Evolutionary conservation across 37 sponge, comb jelly and placozoan species (phyloP).

Genomic region (Cliona cf. orientalis): DNA sequence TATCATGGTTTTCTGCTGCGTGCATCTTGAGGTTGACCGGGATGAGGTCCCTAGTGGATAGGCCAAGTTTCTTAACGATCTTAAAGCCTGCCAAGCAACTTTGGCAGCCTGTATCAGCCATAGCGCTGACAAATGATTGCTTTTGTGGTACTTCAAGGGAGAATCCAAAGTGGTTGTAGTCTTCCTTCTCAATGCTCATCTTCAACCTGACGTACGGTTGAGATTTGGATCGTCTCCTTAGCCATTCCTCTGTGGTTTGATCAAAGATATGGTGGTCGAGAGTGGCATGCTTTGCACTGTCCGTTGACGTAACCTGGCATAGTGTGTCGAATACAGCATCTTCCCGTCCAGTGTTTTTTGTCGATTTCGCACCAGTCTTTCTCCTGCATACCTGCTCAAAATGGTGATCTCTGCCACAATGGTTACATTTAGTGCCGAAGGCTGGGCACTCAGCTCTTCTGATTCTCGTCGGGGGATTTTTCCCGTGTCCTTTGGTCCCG

Average conservation of each 20-base stretch:
- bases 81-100: slow-evolving; percentile 36
- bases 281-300: slow-evolving; percentile 17
- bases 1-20: slow-evolving; percentile 33
- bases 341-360: slow-evolving; percentile 8
- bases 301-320: slow-evolving; percentile 33
- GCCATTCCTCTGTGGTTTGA: slow-evolving; percentile 22
- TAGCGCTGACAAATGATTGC: slow-evolving; percentile 35
- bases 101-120: slow-evolving; percentile 43
- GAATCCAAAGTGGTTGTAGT: slow-evolving; percentile 40
- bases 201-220: slow-evolving; percentile 31
- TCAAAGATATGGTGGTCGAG: slow-evolving; percentile 40
- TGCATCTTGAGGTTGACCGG: slow-evolving; percentile 41
- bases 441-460: slow-evolving; percentile 51
- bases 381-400: slow-evolving; percentile 38
- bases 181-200: slow-evolving; percentile 30
- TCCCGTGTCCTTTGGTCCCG: slow-evolving; percentile 38
- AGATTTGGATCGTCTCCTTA: slow-evolving; percentile 37
- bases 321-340: slow-evolving; percentile 27
- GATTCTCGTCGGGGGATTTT: slow-evolving; percentile 33
- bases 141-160: slow-evolving; percentile 18
- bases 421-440: slow-evolving; percentile 24
- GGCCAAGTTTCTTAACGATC: slow-evolving; percentile 29
- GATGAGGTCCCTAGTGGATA: slow-evolving; percentile 32
- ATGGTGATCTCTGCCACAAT: slow-evolving; percentile 31
- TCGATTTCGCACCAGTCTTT: background rate